Percentiles rank a stretch among this genome's conserved stretches.
Evolutionary conservation across 2,797 vertebrate species (phyloP).

Genomic region (Coregonus ussuriensis): DNA sequence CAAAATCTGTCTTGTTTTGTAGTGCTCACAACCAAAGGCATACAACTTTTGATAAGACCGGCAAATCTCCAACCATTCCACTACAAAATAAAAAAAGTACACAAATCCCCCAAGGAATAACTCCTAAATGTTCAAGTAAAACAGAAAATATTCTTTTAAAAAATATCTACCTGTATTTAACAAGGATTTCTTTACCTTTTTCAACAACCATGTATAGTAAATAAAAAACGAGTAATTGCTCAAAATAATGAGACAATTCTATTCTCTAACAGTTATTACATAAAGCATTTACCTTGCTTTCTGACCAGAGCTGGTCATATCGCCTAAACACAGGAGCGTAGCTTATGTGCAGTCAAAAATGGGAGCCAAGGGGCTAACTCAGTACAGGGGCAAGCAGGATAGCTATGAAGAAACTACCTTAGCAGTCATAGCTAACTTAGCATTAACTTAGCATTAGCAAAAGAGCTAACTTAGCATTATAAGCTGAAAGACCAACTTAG

Average conservation of each 20-base stretch:
- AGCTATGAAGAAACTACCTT: neutral
- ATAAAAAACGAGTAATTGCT: constrained; percentile 44
- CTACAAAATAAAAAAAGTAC: constrained; percentile 16
- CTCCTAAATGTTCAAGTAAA: constrained; percentile 67
- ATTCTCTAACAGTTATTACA: constrained; percentile 37
- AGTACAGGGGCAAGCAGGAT: neutral
- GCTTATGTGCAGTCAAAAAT: constrained; percentile 22
- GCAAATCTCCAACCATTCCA: constrained; percentile 30
- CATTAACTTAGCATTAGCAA: constrained; percentile 10
- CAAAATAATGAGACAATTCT: constrained; percentile 48
- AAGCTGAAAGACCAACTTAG: neutral
- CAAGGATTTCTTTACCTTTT: constrained; percentile 64
- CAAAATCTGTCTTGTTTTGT: constrained; percentile 32
- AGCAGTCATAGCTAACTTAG: constrained; percentile 20
- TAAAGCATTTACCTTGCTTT: constrained; percentile 25
- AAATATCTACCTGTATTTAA: constrained; percentile 49
- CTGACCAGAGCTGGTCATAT: neutral
- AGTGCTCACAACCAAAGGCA: constrained; percentile 51
- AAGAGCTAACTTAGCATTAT: neutral
- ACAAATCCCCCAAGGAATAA: constrained; percentile 40
- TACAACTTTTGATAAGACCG: constrained; percentile 32
- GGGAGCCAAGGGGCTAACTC: neutral
- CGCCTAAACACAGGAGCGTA: constrained; percentile 23
- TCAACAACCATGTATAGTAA: constrained; percentile 58
- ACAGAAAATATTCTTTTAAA: constrained; percentile 47